Evolutionary conservation across 1,140 invertebrate genomes (phyloP).

Genomic region (Pristionchus pacificus): DNA sequence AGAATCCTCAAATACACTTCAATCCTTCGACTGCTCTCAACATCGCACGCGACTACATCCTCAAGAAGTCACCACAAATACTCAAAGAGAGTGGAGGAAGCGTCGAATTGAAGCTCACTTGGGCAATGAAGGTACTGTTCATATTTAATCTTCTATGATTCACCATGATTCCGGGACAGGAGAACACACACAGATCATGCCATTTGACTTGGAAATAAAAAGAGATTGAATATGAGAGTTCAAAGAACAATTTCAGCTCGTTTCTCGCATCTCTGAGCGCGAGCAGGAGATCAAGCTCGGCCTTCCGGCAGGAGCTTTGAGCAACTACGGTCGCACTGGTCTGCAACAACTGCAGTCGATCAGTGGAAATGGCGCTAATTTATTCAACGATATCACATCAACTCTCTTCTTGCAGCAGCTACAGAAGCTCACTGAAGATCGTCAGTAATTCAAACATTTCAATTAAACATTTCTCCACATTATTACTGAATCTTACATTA

Average conservation of each 20-base stretch:
- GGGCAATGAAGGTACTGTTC: background rate
- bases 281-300: background rate
- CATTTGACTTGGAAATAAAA: background rate
- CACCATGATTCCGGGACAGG: too few relatives aligned
- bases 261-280: background rate
- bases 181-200: background rate
- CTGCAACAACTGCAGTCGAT: background rate
- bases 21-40: background rate
- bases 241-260: background rate
- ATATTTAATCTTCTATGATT: too few relatives aligned
- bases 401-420: background rate
- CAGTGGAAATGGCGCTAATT: background rate
- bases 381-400: background rate
- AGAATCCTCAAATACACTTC: background rate
- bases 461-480: too few relatives aligned
- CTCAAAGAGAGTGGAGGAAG: background rate
- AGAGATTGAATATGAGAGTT: background rate
- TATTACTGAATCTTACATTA: background rate
- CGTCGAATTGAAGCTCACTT: background rate
- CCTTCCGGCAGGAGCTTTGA: background rate
- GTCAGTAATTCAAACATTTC: too few relatives aligned
- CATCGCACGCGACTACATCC: background rate
- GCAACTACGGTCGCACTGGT: background rate
- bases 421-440: background rate
- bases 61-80: background rate